Evolutionary conservation across 1,140 invertebrate genomes (phyloP), one percentile per base, ranked within the genome.

Genomic region (Drosophila eugracilis): DNA sequence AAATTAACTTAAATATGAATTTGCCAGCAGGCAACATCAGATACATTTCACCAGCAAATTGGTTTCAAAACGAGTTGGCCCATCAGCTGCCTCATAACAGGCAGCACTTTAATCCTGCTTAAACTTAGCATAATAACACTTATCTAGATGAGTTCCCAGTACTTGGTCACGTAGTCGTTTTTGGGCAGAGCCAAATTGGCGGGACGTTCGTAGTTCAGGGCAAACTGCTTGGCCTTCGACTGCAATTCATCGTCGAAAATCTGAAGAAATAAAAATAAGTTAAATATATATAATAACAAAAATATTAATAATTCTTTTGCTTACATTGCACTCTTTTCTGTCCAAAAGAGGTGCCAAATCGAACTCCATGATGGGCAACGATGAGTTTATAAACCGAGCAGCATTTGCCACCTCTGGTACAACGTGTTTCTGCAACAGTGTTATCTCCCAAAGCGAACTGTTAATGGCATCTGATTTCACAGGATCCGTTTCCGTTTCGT

Each of bases 381-480:
- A 93, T 44, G 94, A 92, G 7, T 81, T 73, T 19, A 97, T 95
- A 70, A 96, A 96, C 65, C 93, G 93, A 0, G 96, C 95, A 0
- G 94, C 93, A 44, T 93, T 93, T 4, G 94, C 93, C 4, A 97
- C 93, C 15, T 90, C 81, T n/a, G 96, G 96, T 67, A 97, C 84
- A n/a, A 95, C 93, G 91, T 97, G 96, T 69, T 93, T 92, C 80
- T 97, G 95, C 26, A 97, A 88, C 7, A 94, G 93, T 49, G 95
- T 93, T 19, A 98, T 93, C 93, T 99, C 98, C 98, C 98, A 99
- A 19, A 99, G 93, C 32, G 96, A 98, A 83, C 97, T 98, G 17
- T 96, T 94, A 2, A 97, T 92, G 0, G 98, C 98, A 65, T 94
- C 94, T 17, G 96, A 96, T 66, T 95, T 94, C 0, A 93, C 77